A percentile compares a stretch with the other conserved stretches of the same genome.
Evolutionary conservation across 2,888 invertebrate genomes (phyloP).

Genomic region (Pachydiplax longipennis): DNA sequence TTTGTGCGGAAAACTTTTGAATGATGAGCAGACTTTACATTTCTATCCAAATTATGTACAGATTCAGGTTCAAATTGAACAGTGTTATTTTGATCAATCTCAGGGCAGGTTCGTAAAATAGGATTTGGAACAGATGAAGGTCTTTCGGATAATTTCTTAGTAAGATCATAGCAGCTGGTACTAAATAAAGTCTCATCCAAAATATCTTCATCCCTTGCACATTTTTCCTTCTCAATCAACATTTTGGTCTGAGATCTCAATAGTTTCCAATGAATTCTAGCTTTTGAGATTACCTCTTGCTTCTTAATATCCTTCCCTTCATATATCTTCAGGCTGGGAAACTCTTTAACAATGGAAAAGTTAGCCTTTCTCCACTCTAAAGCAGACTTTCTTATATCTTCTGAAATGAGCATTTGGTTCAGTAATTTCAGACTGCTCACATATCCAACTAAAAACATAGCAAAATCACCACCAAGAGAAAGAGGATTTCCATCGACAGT

Average conservation of each 20-base stretch:
- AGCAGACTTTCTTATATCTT: conserved; percentile 72
- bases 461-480: conserved; percentile 79
- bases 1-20: not conserved
- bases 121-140: conserved; percentile 34
- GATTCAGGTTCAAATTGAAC: not conserved
- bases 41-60: not conserved
- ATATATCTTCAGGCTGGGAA: not conserved
- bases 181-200: conserved; percentile 37
- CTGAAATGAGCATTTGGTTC: conserved; percentile 72
- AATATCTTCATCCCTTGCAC: not conserved
- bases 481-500: conserved; percentile 88
- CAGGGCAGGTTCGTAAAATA: not conserved
- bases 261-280: conserved; percentile 86
- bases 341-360: not conserved
- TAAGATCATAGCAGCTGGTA: not conserved
- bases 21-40: not conserved
- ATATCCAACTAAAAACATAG: conserved; percentile 82
- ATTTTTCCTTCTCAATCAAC: conserved; percentile 23
- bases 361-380: conserved; percentile 67
- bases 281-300: conserved; percentile 86
- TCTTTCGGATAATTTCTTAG: conserved; percentile 50
- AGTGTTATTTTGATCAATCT: not conserved
- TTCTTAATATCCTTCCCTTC: conserved; percentile 66
- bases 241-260: conserved; percentile 71
- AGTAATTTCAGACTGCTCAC: conserved; percentile 75